A percentile compares a stretch with the other conserved stretches of the same genome.
Evolutionary conservation across 2,888 invertebrate genomes (phyloP).

Genomic region (Ptycholaimellus sp.): DNA sequence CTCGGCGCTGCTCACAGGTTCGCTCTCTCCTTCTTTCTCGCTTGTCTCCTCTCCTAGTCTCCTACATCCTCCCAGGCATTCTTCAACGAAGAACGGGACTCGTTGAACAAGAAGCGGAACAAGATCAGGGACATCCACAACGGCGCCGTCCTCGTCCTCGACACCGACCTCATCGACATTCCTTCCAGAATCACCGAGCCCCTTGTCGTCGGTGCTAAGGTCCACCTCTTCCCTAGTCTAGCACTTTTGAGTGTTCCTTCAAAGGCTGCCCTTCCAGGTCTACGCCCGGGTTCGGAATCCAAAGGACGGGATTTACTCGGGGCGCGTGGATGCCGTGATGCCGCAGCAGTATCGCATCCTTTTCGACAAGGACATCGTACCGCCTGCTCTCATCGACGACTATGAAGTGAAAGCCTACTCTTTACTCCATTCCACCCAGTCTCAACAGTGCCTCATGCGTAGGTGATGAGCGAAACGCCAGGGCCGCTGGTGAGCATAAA

Average conservation of each 20-base stretch:
- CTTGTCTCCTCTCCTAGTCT: not conserved
- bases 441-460: constrained; percentile 2
- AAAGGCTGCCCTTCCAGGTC: constrained; percentile 5
- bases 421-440: not conserved
- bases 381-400: constrained; percentile 11
- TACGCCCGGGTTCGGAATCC: constrained; percentile 15
- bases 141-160: constrained; percentile 8
- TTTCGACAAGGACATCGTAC: constrained; percentile 18
- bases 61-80: constrained; percentile 39
- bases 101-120: constrained; percentile 63
- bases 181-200: constrained; percentile 15
- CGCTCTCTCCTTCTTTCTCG: not conserved
- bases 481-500: constrained; percentile 16
- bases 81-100: constrained; percentile 73
- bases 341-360: constrained; percentile 19
- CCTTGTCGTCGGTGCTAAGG: constrained; percentile 15
- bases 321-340: constrained; percentile 20
- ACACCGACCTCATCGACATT: constrained; percentile 10
- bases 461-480: constrained; percentile 16
- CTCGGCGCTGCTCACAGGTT: constrained; percentile 59
- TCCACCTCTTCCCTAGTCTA: constrained; percentile 4
- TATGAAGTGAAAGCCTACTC: constrained; percentile 6
- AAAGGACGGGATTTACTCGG: constrained; percentile 22
- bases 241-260: constrained; percentile 1
- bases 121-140: constrained; percentile 65